Percentiles rank a stretch among this genome's conserved stretches.
phyloP scores from a whole-genome alignment of 2,797 vertebrate genomes.

The Manis javanica region DNA sequence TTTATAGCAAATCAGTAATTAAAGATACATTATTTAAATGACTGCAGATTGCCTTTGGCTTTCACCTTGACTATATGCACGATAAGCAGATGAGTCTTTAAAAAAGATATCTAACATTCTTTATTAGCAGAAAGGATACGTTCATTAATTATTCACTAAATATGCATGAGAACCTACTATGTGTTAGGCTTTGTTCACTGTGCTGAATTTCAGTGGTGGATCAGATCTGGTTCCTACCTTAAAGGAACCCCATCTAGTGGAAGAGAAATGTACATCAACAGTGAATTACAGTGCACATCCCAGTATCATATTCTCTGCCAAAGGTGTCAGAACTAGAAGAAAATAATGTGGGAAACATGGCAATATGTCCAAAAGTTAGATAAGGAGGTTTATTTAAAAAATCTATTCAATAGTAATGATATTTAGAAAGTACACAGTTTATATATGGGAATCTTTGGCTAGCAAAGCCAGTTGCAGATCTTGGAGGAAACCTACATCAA shows the following conservation, averaged over 20 bases:
- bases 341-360: not conserved
- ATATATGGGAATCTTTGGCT: not conserved
- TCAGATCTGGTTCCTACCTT: not conserved
- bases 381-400: not conserved
- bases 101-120: not conserved
- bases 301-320: not conserved
- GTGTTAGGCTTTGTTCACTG: not conserved
- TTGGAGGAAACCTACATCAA: not conserved
- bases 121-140: not conserved
- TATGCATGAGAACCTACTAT: not conserved
- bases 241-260: not conserved
- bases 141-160: not conserved
- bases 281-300: not conserved
- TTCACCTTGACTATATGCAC: not conserved
- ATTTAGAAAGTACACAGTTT: not conserved
- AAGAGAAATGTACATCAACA: not conserved
- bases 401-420: not conserved
- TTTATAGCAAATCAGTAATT: conserved; percentile 58
- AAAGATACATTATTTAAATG: conserved; percentile 59
- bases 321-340: not conserved
- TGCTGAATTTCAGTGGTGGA: not conserved
- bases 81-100: not conserved
- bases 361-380: not conserved
- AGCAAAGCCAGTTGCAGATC: not conserved
- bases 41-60: conserved; percentile 19